Conservation (phyloP, 2,888 invertebrate species). For the Eurytoma adleriae region DNA sequence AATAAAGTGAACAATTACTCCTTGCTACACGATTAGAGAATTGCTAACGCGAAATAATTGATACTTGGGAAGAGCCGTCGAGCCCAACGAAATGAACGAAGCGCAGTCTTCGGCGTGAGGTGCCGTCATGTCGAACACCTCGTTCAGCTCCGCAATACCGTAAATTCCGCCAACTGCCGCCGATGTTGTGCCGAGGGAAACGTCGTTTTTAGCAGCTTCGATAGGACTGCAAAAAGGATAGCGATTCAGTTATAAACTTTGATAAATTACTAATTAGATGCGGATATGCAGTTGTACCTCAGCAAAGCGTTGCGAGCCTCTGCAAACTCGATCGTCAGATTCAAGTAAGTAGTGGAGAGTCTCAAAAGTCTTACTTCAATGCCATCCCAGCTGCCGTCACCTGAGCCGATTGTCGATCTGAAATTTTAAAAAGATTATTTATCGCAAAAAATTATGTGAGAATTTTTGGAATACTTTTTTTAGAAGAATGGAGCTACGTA, state of each 20-base stretch:
- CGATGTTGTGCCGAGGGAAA: conserved; percentile 79
- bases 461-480: no score
- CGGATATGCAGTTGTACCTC: conserved; percentile 70
- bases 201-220: conserved; percentile 80
- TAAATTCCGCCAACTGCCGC: conserved; percentile 86
- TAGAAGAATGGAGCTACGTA: conserved; percentile 66
- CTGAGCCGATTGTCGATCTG: conserved; percentile 70
- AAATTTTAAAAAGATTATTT: background rate
- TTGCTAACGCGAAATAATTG: background rate
- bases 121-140: conserved; percentile 80
- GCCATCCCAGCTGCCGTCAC: conserved; percentile 83
- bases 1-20: background rate
- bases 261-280: conserved; percentile 8
- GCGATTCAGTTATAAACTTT: conserved; percentile 3
- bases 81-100: conserved; percentile 85
- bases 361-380: conserved; percentile 84
- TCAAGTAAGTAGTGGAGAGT: conserved; percentile 81
- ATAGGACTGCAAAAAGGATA: conserved; percentile 76
- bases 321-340: conserved; percentile 84
- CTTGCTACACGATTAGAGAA: background rate
- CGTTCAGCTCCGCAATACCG: conserved; percentile 78
- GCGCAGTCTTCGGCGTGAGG: conserved; percentile 87
- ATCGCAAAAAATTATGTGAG: no score
- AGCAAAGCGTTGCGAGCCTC: conserved; percentile 78
- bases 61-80: conserved; percentile 87